Evolutionary conservation across 2,797 vertebrate genomes (phyloP), one percentile per base, ranked within the genome.

Genomic region (Gallinago stenura): DNA sequence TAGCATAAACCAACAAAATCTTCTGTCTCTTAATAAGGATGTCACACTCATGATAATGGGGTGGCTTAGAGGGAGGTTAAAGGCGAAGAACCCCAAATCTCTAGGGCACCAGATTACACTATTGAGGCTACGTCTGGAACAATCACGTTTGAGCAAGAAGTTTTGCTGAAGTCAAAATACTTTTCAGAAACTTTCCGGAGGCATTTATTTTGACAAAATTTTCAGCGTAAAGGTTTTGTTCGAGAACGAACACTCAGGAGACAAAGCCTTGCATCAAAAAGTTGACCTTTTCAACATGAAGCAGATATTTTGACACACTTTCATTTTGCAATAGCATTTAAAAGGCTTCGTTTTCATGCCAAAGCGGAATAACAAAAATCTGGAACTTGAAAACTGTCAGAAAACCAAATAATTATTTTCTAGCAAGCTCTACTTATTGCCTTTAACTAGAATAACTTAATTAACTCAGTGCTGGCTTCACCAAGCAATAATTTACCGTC

Each of bases 261-360:
- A 80, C 12, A 83, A 88, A 81, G 19, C 5, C 19, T 64, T 86
- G 19, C 33, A 70, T 86, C 48, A 94, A 86, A 93, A 81, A 24
- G 0, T 3, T 95, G 76, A 83, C 85, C 72, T 94, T 94, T 96
- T 90, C 79, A 88, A 62, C 4, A 73, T 16, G 30, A 80, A 64
- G 20, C 13, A 80, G 75, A 56, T 83, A 71, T 77, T 90, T 85
- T 91, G 48, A 80, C 58, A 60, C 1, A 11, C 3, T 83, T 88
- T 26, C 21, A 66, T 35, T 77, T 77, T 73, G 25, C 71, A 90
- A 20, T 45, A 76, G 12, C 19, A 68, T 94, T 95, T 95, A 19
- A 93, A 91, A 78, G 19, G 18, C 6, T 93, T 87, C 94, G 30
- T 37, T 68, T 91, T 91, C 28, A 30, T 64, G 65, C 17, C 53